Conservation (phyloP, 2,797 vertebrate genomes). For the Forpus xanthops region DNA sequence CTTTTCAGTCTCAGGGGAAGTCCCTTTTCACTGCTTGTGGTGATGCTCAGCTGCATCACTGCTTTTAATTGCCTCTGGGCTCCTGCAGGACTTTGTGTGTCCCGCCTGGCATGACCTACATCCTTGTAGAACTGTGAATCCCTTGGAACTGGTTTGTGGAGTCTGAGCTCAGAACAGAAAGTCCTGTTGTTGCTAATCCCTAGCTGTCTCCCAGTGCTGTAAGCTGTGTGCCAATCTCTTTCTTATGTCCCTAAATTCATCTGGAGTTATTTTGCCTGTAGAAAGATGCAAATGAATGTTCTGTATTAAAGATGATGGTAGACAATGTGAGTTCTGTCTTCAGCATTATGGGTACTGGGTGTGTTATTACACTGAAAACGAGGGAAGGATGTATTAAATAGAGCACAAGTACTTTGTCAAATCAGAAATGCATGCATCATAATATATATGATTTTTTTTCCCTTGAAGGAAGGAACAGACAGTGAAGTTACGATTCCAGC, state of each 20-base stretch:
- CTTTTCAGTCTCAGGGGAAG: slow-evolving; percentile 17
- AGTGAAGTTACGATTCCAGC: background rate
- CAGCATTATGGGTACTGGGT: background rate
- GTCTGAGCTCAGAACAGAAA: background rate
- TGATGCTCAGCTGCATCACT: background rate
- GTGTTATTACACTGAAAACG: background rate
- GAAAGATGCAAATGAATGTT: background rate
- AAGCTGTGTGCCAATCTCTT: background rate
- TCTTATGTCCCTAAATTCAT: background rate
- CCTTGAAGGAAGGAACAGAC: background rate
- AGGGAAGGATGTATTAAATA: background rate
- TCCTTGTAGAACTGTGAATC: slow-evolving; percentile 16
- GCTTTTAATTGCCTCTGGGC: slow-evolving; percentile 40
- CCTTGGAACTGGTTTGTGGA: background rate
- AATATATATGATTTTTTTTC: background rate
- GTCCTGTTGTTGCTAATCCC: background rate
- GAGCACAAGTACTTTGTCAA: background rate
- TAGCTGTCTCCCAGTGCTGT: background rate
- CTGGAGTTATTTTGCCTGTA: background rate
- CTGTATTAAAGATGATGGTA: background rate
- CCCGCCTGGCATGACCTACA: slow-evolving; percentile 55
- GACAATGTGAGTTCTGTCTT: background rate
- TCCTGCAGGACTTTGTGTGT: slow-evolving; percentile 41
- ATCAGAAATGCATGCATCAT: background rate
- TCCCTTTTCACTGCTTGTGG: slow-evolving; percentile 17